phyloP scores from a whole-genome alignment of 2,888 invertebrate genomes.

The Protodeltote pygarga region DNA sequence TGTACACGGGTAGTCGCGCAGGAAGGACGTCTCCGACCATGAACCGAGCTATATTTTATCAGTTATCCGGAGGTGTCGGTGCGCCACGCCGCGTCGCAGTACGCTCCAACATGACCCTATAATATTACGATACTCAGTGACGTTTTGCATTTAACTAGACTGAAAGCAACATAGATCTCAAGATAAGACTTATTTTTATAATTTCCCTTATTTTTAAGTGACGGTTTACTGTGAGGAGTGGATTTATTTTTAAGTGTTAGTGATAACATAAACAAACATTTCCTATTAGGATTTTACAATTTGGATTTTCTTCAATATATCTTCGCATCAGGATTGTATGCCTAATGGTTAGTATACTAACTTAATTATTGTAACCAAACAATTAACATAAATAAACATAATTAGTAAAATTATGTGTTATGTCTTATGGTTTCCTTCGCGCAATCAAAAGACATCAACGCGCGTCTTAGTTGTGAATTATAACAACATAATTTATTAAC shows the following conservation, averaged over 20 bases:
- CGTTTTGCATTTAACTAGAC: slow-evolving; percentile 80
- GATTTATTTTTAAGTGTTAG: slow-evolving; percentile 79
- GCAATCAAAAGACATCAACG: slow-evolving; percentile 83
- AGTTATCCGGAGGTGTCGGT: slow-evolving; percentile 83
- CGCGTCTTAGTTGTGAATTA: slow-evolving; percentile 54
- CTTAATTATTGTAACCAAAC: slow-evolving; percentile 15
- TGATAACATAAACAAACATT: slow-evolving; percentile 69
- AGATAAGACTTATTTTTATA: slow-evolving; percentile 82
- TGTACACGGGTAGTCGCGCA: slow-evolving; percentile 71
- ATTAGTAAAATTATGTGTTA: slow-evolving; percentile 20
- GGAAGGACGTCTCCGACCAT: slow-evolving; percentile 84
- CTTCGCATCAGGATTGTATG: slow-evolving; percentile 63
- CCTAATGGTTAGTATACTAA: slow-evolving; percentile 69
- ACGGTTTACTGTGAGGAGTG: slow-evolving; percentile 77
- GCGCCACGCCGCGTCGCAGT: slow-evolving; percentile 74
- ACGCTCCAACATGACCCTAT: slow-evolving; percentile 73
- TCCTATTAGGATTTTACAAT: slow-evolving; percentile 69
- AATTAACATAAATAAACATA: slow-evolving; percentile 19
- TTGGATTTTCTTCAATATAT: slow-evolving; percentile 67
- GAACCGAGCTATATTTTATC: slow-evolving; percentile 83
- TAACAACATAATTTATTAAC: slow-evolving; percentile 9
- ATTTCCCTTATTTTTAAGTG: slow-evolving; percentile 74
- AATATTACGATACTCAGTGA: slow-evolving; percentile 67
- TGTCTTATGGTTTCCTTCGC: slow-evolving; percentile 48
- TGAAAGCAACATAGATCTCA: slow-evolving; percentile 86